Base-by-base conservation (phyloP, 2,113 vertebrate genomes). In the Rana temporaria region DNA sequence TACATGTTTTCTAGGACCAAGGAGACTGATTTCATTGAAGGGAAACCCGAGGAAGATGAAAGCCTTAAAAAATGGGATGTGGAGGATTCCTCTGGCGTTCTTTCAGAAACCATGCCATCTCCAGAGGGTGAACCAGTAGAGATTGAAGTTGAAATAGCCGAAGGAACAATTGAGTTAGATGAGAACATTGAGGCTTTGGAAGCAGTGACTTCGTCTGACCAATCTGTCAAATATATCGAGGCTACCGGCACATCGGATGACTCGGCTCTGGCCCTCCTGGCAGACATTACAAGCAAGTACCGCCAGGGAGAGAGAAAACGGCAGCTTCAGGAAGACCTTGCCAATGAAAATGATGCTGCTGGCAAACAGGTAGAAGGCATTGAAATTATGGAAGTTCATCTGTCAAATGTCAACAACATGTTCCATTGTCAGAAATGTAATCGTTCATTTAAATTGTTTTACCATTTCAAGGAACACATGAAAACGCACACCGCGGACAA, bases 401-500 rank as follows among this genome's bases (percentile, higher is more conserved):
- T 98, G 89, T 98, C 98, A n/a, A 96, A 98, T 88, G 74, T 96
- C 86, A 97, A 98, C 84, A 97, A 96, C 90, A 89, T 97, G 87
- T 99, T 98, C 91, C 96, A 96, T 89, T 99, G 98, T 91, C 95
- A 93, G 86, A 98, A 97, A 89, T 99, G 98, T 82, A 96, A 97
- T 68, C 96, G 97, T 86, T 96, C 94, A 24, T 99, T 99, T 93
- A 98, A 98, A 91, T 92, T 98, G 87, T 99, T 96, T 93, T 98
- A 98, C 90, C 98, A 99, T 93, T 97, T 99, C 86, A 98, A 98
- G 91, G 97, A 99, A 91, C 98, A 99, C 91, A 91, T 98, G 94
- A 98, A 97, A 95, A 95, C 95, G 65, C 98, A 99, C 90, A 91
- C 94, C 71, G 91, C 96, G 77, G 97, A 96, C 87, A 96, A 88